A percentile compares a stretch with the other conserved stretches of the same genome.
These are phyloP conservation scores for Tachycineta bicolor DNA, from an alignment of 2,113 vertebrate genomes.

Conservation along the genomic window DNA sequence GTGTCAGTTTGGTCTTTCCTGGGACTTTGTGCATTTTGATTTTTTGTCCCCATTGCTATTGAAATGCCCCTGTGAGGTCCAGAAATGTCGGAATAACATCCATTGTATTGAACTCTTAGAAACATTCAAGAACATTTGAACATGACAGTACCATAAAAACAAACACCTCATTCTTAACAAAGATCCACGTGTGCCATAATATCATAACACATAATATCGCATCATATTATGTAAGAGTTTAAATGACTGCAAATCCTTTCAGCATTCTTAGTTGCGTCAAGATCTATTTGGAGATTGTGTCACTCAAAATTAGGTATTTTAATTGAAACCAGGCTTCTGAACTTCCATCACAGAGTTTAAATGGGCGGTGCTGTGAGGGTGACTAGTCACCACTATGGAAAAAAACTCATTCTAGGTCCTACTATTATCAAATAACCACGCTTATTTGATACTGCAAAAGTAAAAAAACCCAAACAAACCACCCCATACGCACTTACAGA, in stretches of 20 bases:
- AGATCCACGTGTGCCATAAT: not conserved
- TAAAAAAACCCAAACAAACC: not conserved
- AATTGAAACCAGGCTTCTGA: not conserved
- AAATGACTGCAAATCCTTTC: not conserved
- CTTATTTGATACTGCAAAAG: not conserved
- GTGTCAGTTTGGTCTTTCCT: fast-evolving
- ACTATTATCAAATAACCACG: not conserved
- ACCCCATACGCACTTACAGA: fast-evolving
- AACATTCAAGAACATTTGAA: not conserved
- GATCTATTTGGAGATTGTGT: not conserved
- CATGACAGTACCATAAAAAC: not conserved
- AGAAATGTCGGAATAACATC: not conserved
- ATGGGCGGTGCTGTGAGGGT: not conserved
- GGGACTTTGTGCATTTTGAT: not conserved
- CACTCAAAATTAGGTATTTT: not conserved
- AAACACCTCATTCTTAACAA: not conserved
- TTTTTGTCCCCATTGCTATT: not conserved
- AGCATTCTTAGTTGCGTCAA: not conserved
- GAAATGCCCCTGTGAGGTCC: not conserved
- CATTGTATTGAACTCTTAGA: not conserved
- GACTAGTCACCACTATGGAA: not conserved
- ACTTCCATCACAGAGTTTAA: not conserved
- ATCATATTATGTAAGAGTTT: not conserved
- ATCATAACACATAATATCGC: not conserved
- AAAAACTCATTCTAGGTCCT: not conserved